Evolutionary conservation across 2,797 vertebrate genomes (phyloP).

Genomic region (Cryptoblepharus egeriae): DNA sequence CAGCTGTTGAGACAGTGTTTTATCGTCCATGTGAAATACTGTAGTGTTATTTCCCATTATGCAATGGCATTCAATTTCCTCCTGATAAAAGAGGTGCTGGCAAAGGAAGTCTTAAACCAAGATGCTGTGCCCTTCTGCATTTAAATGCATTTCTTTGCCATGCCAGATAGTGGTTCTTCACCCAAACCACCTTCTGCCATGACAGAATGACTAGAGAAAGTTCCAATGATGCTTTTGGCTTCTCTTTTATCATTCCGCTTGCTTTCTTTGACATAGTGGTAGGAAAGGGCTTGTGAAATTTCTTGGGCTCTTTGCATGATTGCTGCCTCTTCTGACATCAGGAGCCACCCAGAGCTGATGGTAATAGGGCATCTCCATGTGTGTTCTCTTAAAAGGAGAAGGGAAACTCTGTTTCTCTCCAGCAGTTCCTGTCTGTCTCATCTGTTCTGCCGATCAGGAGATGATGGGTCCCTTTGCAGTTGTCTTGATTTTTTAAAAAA

Average conservation of each 20-base stretch:
- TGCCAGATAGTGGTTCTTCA: fast-evolving
- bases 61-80: slow-evolving; percentile 23
- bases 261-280: neutral
- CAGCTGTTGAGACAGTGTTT: neutral
- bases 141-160: neutral
- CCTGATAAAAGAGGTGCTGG: slow-evolving; percentile 9
- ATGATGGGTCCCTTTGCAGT: neutral
- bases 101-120: slow-evolving; percentile 42
- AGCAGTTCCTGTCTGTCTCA: slow-evolving; percentile 42
- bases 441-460: slow-evolving; percentile 40
- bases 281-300: neutral
- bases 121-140: slow-evolving; percentile 2
- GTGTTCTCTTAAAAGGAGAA: fast-evolving
- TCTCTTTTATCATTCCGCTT: too few relatives aligned
- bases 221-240: neutral
- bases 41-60: slow-evolving; percentile 36
- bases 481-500: neutral
- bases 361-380: fast-evolving
- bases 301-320: neutral
- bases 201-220: neutral
- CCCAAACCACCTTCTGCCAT: neutral
- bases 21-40: neutral
- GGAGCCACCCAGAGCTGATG: fast-evolving
- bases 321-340: neutral
- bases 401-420: neutral